Evolutionary conservation across 1,140 invertebrate genomes (phyloP).

Genomic region (Macrobrachium rosenbergii): DNA sequence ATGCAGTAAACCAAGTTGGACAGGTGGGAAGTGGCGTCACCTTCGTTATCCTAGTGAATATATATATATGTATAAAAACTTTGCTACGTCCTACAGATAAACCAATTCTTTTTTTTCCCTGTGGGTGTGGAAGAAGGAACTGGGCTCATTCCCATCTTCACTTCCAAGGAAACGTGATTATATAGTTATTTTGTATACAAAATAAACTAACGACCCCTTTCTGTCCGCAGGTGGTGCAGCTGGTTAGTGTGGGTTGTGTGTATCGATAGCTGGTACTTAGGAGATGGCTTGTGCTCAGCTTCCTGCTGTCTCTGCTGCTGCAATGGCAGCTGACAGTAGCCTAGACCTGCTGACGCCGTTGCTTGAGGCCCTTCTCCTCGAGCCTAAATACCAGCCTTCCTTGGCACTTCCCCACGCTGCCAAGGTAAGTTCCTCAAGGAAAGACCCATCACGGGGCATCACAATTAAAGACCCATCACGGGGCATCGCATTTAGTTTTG

Average conservation of each 20-base stretch:
- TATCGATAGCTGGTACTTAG: slow-evolving; percentile 13
- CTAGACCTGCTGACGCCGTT: slow-evolving; percentile 74
- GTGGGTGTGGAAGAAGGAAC: too few relatives aligned
- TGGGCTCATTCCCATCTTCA: too few relatives aligned
- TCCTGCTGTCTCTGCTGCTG: neutral
- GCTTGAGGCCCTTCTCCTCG: slow-evolving; percentile 78
- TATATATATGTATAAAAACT: too few relatives aligned
- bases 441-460: neutral
- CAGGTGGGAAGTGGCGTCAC: neutral
- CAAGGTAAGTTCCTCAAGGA: slow-evolving; percentile 67
- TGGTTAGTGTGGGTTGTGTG: slow-evolving; percentile 30
- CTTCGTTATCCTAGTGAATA: too few relatives aligned
- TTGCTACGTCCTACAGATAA: too few relatives aligned
- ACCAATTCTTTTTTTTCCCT: too few relatives aligned
- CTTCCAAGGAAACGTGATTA: too few relatives aligned
- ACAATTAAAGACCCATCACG: neutral
- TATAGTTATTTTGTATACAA: too few relatives aligned
- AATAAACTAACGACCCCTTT: too few relatives aligned
- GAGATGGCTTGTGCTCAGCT: neutral
- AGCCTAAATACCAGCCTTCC: slow-evolving; percentile 80
- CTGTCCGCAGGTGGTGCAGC: slow-evolving; percentile 8
- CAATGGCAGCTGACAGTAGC: neutral
- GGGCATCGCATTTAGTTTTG: neutral
- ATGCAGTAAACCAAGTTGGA: neutral
- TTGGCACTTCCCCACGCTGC: slow-evolving; percentile 74